Percentiles rank a stretch among this genome's conserved stretches.
Conservation (phyloP, 2,113 vertebrate genomes). For the Siniperca chuatsi region DNA sequence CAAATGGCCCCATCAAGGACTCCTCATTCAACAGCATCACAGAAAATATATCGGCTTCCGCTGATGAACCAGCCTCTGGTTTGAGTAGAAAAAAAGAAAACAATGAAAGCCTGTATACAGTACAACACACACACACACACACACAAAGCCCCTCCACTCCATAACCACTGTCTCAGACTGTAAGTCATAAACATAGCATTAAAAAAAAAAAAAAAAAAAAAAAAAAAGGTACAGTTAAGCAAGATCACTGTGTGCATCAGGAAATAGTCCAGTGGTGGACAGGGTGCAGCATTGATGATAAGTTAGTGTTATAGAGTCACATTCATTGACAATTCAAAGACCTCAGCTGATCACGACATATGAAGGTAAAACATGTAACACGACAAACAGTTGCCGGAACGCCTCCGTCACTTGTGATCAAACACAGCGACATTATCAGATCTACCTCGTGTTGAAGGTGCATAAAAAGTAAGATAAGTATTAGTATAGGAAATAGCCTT, state of each 20-base stretch:
- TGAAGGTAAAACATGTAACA: constrained; percentile 27
- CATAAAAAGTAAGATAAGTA: constrained; percentile 12
- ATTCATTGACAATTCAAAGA: constrained; percentile 53
- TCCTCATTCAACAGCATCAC: constrained; percentile 5
- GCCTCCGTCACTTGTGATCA: not conserved
- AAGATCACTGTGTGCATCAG: constrained; percentile 49
- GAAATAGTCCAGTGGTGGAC: constrained; percentile 42
- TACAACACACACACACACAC: constrained; percentile 18
- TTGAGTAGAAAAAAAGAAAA: not conserved
- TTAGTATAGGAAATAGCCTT: constrained; percentile 21
- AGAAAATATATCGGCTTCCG: not conserved
- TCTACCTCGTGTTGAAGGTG: constrained; percentile 52
- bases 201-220: constrained; percentile 29
- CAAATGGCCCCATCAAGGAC: constrained; percentile 35
- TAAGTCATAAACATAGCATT: constrained; percentile 26
- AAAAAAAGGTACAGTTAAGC: constrained; percentile 44
- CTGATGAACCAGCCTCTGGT: constrained; percentile 23
- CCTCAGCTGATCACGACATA: constrained; percentile 8
- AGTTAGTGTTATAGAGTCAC: constrained; percentile 61
- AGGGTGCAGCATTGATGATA: constrained; percentile 72
- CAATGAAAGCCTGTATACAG: not conserved
- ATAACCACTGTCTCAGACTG: constrained; percentile 43
- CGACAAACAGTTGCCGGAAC: not conserved
- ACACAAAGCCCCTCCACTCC: not conserved
- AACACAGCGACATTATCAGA: constrained; percentile 30